Base-by-base conservation (phyloP, 2,113 vertebrate species). In the Tetrax tetrax region DNA sequence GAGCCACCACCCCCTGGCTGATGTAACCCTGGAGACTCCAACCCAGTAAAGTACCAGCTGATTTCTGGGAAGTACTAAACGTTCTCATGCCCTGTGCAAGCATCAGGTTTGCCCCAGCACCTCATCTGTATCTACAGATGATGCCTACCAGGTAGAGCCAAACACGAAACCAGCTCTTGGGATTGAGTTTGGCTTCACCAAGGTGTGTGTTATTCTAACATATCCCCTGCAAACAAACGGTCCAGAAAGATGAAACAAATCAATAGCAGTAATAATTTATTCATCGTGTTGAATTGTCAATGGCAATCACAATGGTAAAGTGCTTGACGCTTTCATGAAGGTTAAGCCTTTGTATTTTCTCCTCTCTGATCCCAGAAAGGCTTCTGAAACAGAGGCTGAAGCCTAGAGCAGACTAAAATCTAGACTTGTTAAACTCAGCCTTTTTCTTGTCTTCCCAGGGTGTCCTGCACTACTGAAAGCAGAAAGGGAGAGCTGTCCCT, bases 211-310 rank as follows among this genome's bases (percentile, higher is more conserved):
- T 84, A 82, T 47, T 72, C 76, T 75, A 33, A 69, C 4, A 23
- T 5, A 65, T 35, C 29, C 31, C 23, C 83, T 82, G 69, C 54
- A 93, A 93, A 82, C 43, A 95, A 84, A 84, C 9, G 28, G 85
- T 35, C 61, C 80, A 89, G 92, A 89, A 96, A 91, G 83, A 92
- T 35, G 41, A 86, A 93, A 82, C 91, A 72, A 83, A 94, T 89
- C 92, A 79, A 93, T 64, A 87, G 50, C 57, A 77, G 47, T 69
- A 93, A 92, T 92, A 86, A 93, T 84, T 87, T 90, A 96, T 96
- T 93, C 77, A 94, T 85, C 2, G 0, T 31, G 35, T 78, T 90
- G 80, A 87, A 85, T 23, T 92, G 77, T 35, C 92, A 63, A 6
- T 2, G 33, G 45, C 54, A 72, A 82, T 47, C 70, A 3, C 57